phyloP scores from a whole-genome alignment of 2,888 invertebrate genomes.

The Meteorus colon region DNA sequence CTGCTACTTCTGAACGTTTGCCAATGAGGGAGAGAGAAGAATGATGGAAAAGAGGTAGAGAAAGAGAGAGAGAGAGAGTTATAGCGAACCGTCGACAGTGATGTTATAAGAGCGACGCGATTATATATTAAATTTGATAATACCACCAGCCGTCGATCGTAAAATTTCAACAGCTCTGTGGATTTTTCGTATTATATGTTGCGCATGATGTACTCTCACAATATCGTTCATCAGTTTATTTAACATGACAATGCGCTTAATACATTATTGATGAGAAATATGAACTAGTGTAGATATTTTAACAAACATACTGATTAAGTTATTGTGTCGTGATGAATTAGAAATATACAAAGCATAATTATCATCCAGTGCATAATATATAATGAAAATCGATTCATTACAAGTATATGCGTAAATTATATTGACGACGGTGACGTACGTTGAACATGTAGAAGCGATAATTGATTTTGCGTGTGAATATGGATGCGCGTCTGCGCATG shows the following conservation, averaged over 20 bases:
- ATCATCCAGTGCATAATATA: background rate
- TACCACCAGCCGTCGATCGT: conserved; percentile 42
- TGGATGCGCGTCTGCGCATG: conserved; percentile 15
- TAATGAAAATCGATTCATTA: background rate
- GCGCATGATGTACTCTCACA: conserved; percentile 22
- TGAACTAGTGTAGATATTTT: background rate
- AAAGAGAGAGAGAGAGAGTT: conserved; percentile 10
- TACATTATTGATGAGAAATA: no score
- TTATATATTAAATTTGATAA: conserved; percentile 47
- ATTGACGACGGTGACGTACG: background rate
- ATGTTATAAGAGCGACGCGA: conserved; percentile 34
- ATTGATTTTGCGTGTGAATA: conserved; percentile 28
- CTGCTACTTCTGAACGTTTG: conserved; percentile 19
- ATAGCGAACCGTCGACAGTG: conserved; percentile 4
- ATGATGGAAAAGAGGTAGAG: background rate
- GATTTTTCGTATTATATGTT: background rate
- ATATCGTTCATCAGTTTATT: conserved; percentile 34
- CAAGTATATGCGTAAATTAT: background rate
- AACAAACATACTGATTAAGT: conserved; percentile 37
- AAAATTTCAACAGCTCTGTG: conserved; percentile 29
- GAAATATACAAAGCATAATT: conserved; percentile 35
- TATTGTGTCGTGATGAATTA: conserved; percentile 45
- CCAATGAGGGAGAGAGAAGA: background rate
- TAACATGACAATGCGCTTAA: conserved; percentile 11
- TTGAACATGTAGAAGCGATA: background rate